These are phyloP conservation scores for Nothobranchius kuhntae DNA, from an alignment of 2,113 vertebrate genomes.

Conservation along the genomic window DNA sequence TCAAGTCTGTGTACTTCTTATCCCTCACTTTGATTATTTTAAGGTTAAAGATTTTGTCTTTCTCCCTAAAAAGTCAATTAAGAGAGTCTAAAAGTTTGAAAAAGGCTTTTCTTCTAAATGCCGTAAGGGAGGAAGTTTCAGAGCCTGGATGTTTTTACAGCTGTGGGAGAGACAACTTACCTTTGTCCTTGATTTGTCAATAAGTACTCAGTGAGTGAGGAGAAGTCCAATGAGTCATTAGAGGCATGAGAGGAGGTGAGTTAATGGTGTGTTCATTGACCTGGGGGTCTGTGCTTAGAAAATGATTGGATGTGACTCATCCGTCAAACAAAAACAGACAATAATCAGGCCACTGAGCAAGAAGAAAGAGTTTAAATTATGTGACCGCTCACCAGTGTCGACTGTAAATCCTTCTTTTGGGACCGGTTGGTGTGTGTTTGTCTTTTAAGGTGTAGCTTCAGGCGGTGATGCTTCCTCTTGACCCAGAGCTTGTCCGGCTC, in stretches of 20 bases:
- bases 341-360: conserved; percentile 65
- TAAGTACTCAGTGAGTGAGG: conserved; percentile 36
- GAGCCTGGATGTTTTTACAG: conserved; percentile 47
- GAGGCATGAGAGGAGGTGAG: conserved; percentile 45
- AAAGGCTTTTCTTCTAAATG: conserved; percentile 29
- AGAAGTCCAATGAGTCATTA: conserved; percentile 53
- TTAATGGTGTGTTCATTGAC: conserved; percentile 49
- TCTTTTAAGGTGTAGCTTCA: conserved; percentile 42
- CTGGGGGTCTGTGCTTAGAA: conserved; percentile 38
- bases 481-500: conserved; percentile 8
- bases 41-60: conserved; percentile 8
- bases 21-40: conserved; percentile 7
- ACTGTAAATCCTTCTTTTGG: conserved; percentile 46
- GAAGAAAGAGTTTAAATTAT: conserved; percentile 61
- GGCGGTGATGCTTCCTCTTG: conserved; percentile 41
- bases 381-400: conserved; percentile 53
- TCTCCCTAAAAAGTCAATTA: conserved; percentile 18
- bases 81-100: conserved; percentile 15
- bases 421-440: conserved; percentile 53
- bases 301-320: conserved; percentile 64
- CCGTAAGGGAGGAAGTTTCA: conserved; percentile 15
- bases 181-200: conserved; percentile 52
- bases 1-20: neutral
- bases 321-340: conserved; percentile 57
- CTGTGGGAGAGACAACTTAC: conserved; percentile 42